Evolutionary conservation across 2,113 vertebrate genomes (phyloP).

Genomic region (Orthonyx spaldingii): DNA sequence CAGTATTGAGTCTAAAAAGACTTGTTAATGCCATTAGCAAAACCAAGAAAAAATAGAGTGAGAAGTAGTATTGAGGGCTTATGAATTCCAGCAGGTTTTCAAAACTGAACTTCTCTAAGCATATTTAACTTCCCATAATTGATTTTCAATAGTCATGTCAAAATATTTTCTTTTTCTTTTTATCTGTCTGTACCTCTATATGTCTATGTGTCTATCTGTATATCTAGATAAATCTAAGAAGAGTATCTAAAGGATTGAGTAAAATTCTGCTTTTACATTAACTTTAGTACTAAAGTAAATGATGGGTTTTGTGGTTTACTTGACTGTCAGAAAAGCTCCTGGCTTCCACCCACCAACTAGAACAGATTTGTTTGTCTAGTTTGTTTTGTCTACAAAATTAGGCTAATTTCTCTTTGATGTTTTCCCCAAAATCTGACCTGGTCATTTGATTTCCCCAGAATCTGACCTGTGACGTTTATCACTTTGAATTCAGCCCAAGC

Average conservation of each 20-base stretch:
- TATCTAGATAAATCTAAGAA: not conserved
- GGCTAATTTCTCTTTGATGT: not conserved
- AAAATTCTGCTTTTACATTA: not conserved
- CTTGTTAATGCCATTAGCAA: not conserved
- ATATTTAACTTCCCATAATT: not conserved
- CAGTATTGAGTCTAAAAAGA: not conserved
- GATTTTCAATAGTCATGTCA: not conserved
- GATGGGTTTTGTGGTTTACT: not conserved
- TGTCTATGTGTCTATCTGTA: not conserved
- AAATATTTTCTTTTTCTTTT: not conserved
- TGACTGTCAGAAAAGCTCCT: not conserved
- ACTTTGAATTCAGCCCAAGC: not conserved
- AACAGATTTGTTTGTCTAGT: not conserved
- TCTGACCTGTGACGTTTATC: not conserved
- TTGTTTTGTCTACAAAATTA: not conserved
- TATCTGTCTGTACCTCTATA: not conserved
- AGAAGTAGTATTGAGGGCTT: not conserved
- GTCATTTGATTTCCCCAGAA: not conserved
- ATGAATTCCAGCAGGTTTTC: not conserved
- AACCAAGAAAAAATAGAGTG: not conserved
- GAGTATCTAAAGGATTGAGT: not conserved
- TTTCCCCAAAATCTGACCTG: not conserved
- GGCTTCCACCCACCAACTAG: not conserved
- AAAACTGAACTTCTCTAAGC: not conserved
- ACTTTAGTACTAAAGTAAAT: not conserved